Percentiles rank a stretch among this genome's conserved stretches.
Conservation (phyloP, 2,888 invertebrate genomes). For the Neuroscelio doddi region DNA sequence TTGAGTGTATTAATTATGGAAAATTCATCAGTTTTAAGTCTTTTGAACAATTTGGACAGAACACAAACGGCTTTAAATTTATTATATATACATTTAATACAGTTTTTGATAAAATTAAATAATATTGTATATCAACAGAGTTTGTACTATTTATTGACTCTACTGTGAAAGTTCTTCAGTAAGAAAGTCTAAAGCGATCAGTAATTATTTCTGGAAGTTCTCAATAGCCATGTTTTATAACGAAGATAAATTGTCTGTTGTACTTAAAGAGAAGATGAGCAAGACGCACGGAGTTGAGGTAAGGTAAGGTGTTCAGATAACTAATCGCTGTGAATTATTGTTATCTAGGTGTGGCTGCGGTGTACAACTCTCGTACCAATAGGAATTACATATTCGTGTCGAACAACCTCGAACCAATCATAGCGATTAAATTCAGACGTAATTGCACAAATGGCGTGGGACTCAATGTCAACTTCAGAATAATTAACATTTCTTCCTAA, state of each 20-base stretch:
- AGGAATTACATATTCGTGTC: constrained; percentile 39
- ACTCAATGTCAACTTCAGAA: constrained; percentile 26
- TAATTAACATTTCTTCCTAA: not conserved
- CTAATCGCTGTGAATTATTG: constrained; percentile 47
- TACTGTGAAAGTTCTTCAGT: not conserved
- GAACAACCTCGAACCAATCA: constrained; percentile 32
- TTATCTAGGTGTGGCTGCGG: constrained; percentile 34
- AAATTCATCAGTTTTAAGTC: too few relatives aligned
- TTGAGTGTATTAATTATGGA: too few relatives aligned
- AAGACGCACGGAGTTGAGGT: constrained; percentile 13
- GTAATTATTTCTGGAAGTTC: constrained; percentile 16
- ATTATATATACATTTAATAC: too few relatives aligned
- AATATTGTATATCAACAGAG: too few relatives aligned
- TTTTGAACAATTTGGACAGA: too few relatives aligned
- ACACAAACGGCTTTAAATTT: too few relatives aligned
- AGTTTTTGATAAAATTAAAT: too few relatives aligned
- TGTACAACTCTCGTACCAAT: constrained; percentile 34
- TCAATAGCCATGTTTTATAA: constrained; percentile 18
- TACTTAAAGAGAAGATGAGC: not conserved
- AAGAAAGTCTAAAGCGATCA: not conserved
- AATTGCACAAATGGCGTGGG: constrained; percentile 34
- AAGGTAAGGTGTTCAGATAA: constrained; percentile 21
- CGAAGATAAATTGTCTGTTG: constrained; percentile 14
- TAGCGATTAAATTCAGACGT: constrained; percentile 29
- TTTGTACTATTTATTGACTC: too few relatives aligned